Evolutionary conservation across 2,113 vertebrate genomes (phyloP).

Genomic region (Sinocyclocheilus rhinocerous): DNA sequence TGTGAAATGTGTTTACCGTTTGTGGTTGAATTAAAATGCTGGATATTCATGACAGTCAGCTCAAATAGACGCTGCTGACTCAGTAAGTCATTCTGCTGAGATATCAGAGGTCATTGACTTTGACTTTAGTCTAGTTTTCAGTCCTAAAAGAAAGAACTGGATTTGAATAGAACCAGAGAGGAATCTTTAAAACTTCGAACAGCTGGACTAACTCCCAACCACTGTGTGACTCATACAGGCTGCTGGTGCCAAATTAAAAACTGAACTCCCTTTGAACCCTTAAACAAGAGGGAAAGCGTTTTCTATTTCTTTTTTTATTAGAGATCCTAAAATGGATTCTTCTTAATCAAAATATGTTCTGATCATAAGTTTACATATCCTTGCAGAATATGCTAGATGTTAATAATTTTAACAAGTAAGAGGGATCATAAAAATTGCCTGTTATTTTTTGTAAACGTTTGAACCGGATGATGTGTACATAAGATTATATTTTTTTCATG

Average conservation of each 20-base stretch:
- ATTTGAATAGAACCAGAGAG: not conserved
- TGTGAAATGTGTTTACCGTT: not conserved
- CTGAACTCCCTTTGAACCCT: not conserved
- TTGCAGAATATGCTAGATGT: not conserved
- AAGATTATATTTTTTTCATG: not conserved
- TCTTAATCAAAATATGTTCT: not conserved
- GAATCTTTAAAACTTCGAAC: not conserved
- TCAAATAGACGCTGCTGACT: conserved; percentile 12
- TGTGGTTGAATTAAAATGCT: conserved; percentile 19
- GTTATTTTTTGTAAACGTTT: not conserved
- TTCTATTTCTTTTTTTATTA: not conserved
- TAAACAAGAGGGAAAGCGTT: not conserved
- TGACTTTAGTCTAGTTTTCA: not conserved
- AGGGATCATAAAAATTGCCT: not conserved
- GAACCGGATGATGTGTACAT: not conserved
- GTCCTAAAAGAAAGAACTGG: conserved; percentile 7
- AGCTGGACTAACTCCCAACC: not conserved
- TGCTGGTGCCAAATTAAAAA: conserved; percentile 1
- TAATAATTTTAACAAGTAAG: not conserved
- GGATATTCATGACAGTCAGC: conserved; percentile 16
- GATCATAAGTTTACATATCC: not conserved
- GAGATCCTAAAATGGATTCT: not conserved
- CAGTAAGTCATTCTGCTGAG: conserved; percentile 18
- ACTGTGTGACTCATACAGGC: not conserved
- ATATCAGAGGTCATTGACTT: conserved; percentile 10